Evolutionary conservation across 2,797 vertebrate species (phyloP).

Genomic region (Cheracebus regulus): DNA sequence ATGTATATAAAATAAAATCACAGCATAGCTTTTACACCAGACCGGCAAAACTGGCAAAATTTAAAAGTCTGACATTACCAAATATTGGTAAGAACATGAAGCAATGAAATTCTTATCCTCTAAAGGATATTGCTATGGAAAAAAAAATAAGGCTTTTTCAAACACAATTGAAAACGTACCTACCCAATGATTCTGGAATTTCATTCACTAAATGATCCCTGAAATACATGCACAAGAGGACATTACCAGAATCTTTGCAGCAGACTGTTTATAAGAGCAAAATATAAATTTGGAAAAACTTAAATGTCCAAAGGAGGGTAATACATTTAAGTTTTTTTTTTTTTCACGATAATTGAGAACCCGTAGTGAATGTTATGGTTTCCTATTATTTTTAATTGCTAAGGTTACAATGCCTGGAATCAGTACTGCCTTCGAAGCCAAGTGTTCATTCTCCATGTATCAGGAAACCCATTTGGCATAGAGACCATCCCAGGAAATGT

Average conservation of each 20-base stretch:
- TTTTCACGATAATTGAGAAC: not conserved
- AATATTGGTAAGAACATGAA: not conserved
- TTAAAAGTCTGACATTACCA: not conserved
- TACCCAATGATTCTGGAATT: not conserved
- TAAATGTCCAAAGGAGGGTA: not conserved
- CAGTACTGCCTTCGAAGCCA: not conserved
- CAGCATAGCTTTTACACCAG: not conserved
- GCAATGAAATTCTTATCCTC: not conserved
- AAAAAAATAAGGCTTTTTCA: not conserved
- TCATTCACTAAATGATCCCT: not conserved
- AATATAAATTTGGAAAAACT: not conserved
- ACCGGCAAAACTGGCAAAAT: not conserved
- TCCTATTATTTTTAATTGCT: not conserved
- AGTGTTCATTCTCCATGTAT: not conserved
- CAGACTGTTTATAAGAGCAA: not conserved
- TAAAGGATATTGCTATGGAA: not conserved
- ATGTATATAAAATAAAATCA: not conserved
- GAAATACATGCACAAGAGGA: not conserved
- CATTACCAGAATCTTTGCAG: not conserved
- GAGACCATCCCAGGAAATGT: not conserved
- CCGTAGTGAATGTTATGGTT: not conserved
- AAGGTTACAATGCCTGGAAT: not conserved
- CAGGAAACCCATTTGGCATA: not conserved
- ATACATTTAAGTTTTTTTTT: not conserved
- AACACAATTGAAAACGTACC: not conserved